Conservation (phyloP, 2,888 invertebrate species). For the Iphiclides podalirius region DNA sequence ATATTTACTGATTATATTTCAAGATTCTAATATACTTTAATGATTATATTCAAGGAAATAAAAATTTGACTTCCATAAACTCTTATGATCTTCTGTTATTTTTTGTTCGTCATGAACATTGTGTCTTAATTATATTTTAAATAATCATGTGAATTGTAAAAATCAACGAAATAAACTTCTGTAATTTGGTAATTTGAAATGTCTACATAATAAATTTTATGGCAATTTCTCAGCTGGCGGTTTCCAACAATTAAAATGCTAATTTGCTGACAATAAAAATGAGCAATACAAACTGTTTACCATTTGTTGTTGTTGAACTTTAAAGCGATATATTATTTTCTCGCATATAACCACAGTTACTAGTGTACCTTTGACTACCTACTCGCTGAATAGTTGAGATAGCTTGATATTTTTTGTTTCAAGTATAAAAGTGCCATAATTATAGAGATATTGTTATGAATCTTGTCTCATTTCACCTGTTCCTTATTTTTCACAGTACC, state of each 20-base stretch:
- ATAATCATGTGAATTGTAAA: too few relatives aligned
- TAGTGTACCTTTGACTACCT: neutral
- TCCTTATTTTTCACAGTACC: neutral
- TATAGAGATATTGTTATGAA: slow-evolving; percentile 59
- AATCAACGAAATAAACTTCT: too few relatives aligned
- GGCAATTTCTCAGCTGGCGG: slow-evolving; percentile 27
- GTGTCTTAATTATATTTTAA: too few relatives aligned
- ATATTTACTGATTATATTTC: too few relatives aligned
- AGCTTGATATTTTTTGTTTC: slow-evolving; percentile 24
- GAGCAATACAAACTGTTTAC: slow-evolving; percentile 17
- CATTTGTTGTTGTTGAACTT: neutral
- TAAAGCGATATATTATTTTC: neutral
- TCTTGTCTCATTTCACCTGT: slow-evolving; percentile 34
- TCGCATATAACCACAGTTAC: too few relatives aligned
- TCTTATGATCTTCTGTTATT: too few relatives aligned
- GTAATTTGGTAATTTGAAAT: too few relatives aligned
- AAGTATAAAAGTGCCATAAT: slow-evolving; percentile 57
- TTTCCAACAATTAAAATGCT: slow-evolving; percentile 21
- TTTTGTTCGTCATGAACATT: too few relatives aligned
- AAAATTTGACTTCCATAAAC: too few relatives aligned
- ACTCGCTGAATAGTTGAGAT: slow-evolving; percentile 13
- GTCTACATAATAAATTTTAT: too few relatives aligned
- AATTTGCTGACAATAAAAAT: slow-evolving; percentile 18
- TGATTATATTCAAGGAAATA: too few relatives aligned
- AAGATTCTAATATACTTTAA: too few relatives aligned